phyloP scores from a whole-genome alignment of 2,113 vertebrate species.

The Zosterops hypoxanthus region DNA sequence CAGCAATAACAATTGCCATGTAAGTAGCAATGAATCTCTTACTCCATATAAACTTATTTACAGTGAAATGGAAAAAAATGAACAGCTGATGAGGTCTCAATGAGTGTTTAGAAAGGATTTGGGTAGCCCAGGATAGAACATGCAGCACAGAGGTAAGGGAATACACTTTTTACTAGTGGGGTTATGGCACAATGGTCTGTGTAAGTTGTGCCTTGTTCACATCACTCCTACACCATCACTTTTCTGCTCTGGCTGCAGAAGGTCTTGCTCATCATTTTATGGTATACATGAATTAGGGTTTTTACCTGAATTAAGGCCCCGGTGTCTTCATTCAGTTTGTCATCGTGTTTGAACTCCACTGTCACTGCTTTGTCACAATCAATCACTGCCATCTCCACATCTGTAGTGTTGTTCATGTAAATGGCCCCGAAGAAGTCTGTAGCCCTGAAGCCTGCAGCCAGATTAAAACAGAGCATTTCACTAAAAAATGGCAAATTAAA shows the following conservation, averaged over 20 bases:
- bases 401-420: constrained; percentile 94
- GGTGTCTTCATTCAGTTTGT: constrained; percentile 86
- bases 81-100: not conserved
- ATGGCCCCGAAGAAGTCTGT: constrained; percentile 93
- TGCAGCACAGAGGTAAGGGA: not conserved
- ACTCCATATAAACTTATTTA: not conserved
- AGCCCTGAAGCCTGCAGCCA: constrained; percentile 86
- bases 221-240: too few species aligned
- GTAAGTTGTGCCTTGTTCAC: not conserved
- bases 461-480: not conserved
- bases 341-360: constrained; percentile 94
- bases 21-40: not conserved
- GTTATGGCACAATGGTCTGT: not conserved
- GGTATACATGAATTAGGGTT: not conserved
- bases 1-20: not conserved
- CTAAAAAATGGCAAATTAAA: not conserved
- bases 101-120: not conserved
- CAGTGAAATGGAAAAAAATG: not conserved
- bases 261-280: not conserved
- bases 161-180: not conserved
- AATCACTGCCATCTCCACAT: constrained; percentile 91
- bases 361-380: constrained; percentile 93
- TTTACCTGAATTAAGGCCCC: constrained; percentile 87
- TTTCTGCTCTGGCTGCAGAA: not conserved
- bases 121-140: not conserved